Percentiles rank a stretch among this genome's conserved stretches.
phyloP scores from a whole-genome alignment of 2,797 vertebrate genomes.

The Neosilurus mollespiculum region DNA sequence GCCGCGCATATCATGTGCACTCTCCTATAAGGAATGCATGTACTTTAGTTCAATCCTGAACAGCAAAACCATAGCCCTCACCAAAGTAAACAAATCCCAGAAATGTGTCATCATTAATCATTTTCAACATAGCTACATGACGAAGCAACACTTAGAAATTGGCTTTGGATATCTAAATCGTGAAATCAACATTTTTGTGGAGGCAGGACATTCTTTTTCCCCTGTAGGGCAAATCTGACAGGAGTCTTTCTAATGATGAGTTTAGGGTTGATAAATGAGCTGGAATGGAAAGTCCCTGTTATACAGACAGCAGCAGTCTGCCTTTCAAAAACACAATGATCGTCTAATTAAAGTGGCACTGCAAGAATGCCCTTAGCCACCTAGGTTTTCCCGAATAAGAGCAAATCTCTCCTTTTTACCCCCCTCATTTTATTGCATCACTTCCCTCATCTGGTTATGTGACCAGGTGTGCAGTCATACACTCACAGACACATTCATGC shows the following conservation, averaged over 20 bases:
- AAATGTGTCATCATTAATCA: conserved; percentile 67
- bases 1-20: conserved; percentile 43
- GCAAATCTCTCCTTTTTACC: neutral
- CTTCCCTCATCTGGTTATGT: neutral
- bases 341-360: conserved; percentile 45
- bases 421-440: conserved; percentile 13
- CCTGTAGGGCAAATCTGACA: conserved; percentile 70
- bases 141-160: conserved; percentile 71
- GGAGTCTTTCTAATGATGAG: conserved; percentile 70
- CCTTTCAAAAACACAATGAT: conserved; percentile 42
- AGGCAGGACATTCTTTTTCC: conserved; percentile 56
- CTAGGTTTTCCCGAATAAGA: conserved; percentile 18
- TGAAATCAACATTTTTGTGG: conserved; percentile 72
- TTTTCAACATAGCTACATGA: conserved; percentile 63
- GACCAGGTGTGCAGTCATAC: conserved; percentile 16
- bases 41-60: conserved; percentile 38
- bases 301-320: conserved; percentile 54
- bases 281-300: conserved; percentile 74
- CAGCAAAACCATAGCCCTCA: conserved; percentile 45
- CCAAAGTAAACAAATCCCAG: conserved; percentile 59
- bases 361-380: conserved; percentile 16
- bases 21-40: conserved; percentile 40
- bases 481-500: conserved; percentile 2
- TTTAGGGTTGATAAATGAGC: conserved; percentile 76
- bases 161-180: conserved; percentile 69